Conservation (phyloP, 2,888 invertebrate genomes). For the Tuberolachnus salignus region DNA sequence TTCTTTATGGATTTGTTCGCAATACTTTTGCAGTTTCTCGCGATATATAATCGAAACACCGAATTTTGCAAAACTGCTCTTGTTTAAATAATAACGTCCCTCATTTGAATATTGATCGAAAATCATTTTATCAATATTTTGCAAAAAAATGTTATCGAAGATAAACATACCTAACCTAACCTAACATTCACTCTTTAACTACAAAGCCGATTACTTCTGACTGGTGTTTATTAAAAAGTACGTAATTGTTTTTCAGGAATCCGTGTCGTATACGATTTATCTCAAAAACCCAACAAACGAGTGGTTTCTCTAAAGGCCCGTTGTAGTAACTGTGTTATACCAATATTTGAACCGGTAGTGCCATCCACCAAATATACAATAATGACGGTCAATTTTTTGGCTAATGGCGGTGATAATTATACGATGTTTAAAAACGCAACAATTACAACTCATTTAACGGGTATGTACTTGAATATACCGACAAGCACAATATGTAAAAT, state of each 20-base stretch:
- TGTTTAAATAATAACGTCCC: no score
- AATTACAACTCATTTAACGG: neutral
- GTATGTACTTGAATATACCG: neutral
- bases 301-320: conserved; percentile 70
- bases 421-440: neutral
- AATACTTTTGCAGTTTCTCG: no score
- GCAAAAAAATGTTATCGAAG: no score
- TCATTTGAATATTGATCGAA: no score
- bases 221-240: neutral
- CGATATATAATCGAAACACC: no score
- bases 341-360: conserved; percentile 67
- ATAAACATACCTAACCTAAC: no score
- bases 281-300: conserved; percentile 68
- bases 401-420: conserved; percentile 77
- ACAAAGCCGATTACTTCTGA: no score
- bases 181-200: no score
- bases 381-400: conserved; percentile 71
- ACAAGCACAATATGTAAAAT: no score
- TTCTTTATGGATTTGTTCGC: no score
- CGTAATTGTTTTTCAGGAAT: conserved; percentile 61
- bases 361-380: conserved; percentile 69
- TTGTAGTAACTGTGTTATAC: conserved; percentile 74
- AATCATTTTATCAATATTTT: no score
- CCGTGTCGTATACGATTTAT: conserved; percentile 72
- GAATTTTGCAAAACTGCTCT: no score